These are phyloP conservation scores for Lophotriccus pileatus DNA, from an alignment of 2,797 vertebrate species.

Conservation along the genomic window DNA sequence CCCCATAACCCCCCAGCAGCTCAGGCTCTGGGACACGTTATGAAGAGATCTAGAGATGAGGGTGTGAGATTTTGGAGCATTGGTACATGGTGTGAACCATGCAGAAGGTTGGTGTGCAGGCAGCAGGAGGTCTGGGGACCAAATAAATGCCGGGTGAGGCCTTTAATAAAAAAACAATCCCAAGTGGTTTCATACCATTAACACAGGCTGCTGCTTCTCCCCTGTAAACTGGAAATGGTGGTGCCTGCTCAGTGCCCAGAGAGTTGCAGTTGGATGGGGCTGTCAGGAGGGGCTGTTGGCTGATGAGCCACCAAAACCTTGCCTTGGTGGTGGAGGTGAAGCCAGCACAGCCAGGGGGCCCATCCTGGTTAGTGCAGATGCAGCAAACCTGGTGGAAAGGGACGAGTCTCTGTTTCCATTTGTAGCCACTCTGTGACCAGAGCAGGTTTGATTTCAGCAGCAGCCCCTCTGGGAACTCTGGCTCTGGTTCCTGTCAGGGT, in stretches of 20 bases:
- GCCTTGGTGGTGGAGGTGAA: neutral
- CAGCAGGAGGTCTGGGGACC: neutral
- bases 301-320: neutral
- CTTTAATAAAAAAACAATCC: neutral
- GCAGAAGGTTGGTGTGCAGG: neutral
- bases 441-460: neutral
- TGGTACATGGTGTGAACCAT: neutral
- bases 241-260: neutral
- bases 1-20: neutral
- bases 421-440: neutral
- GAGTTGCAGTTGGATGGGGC: neutral
- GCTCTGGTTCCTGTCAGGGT: accelerated
- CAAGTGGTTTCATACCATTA: neutral
- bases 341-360: neutral
- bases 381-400: neutral
- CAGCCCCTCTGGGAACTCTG: neutral
- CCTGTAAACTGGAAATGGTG: neutral
- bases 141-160: neutral
- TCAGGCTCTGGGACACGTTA: neutral
- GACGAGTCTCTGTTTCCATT: neutral
- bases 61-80: neutral
- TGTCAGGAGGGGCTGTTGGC: neutral
- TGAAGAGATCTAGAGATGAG: neutral
- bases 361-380: accelerated
- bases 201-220: neutral